Evolutionary conservation across 2,888 invertebrate species (phyloP).

Genomic region (Tetragnatha montana): DNA sequence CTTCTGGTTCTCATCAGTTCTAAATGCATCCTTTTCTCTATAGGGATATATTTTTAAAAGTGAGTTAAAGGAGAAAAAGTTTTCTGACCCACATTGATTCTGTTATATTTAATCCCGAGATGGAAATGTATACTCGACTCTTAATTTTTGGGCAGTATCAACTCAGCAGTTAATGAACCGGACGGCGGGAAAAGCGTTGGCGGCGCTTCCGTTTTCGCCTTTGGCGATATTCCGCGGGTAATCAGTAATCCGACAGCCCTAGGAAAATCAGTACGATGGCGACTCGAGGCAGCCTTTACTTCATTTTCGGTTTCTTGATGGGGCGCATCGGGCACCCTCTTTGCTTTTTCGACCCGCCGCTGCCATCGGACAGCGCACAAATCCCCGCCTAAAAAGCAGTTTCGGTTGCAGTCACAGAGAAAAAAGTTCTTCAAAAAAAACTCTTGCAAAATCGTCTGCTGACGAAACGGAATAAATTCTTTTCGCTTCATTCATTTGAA

Average conservation of each 20-base stretch:
- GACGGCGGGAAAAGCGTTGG: conserved; percentile 22
- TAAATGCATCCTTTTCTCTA: too few species aligned
- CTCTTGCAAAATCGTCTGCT: conserved; percentile 7
- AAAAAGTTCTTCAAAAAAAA: not conserved
- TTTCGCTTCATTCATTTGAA: not conserved
- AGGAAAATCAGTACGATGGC: conserved; percentile 69
- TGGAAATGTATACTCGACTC: too few species aligned
- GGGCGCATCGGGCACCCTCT: conserved; percentile 45
- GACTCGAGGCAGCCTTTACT: conserved; percentile 64
- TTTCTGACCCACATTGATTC: too few species aligned
- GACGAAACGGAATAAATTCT: not conserved
- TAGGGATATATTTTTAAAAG: too few species aligned
- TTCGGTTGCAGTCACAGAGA: conserved; percentile 7
- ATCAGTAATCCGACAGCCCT: conserved; percentile 65
- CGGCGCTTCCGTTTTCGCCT: conserved; percentile 49
- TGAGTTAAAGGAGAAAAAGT: too few species aligned
- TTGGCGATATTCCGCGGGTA: conserved; percentile 67
- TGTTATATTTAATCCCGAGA: not conserved
- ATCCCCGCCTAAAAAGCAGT: conserved; percentile 25
- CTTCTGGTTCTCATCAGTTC: too few species aligned
- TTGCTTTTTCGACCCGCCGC: conserved; percentile 1
- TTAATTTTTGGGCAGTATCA: not conserved
- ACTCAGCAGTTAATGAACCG: conserved; percentile 34
- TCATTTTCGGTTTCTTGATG: conserved; percentile 63
- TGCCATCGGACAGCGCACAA: conserved; percentile 16